Conservation (phyloP, 2,113 vertebrate species). For the Daboia siamensis region DNA sequence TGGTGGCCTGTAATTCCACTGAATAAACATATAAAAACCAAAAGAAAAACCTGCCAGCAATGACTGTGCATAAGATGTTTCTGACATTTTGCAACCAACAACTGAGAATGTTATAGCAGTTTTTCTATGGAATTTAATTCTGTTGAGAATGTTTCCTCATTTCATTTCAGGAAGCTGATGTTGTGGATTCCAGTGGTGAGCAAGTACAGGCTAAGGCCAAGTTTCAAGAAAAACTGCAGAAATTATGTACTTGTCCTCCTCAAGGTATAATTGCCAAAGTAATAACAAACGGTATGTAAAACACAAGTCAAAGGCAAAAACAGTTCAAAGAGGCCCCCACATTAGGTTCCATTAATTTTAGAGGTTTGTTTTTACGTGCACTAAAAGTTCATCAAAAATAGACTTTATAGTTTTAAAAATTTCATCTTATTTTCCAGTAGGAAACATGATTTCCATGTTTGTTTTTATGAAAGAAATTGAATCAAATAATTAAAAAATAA, state of each 20-base stretch:
- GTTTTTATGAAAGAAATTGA: neutral
- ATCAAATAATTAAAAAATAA: neutral
- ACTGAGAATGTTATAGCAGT: neutral
- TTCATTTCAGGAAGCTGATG: slow-evolving; percentile 48
- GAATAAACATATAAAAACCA: neutral
- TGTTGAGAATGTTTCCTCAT: slow-evolving; percentile 33
- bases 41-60: neutral
- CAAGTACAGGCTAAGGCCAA: slow-evolving; percentile 38
- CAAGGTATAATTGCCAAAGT: slow-evolving; percentile 72
- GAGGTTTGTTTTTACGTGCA: neutral
- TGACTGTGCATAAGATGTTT: neutral
- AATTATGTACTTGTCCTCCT: slow-evolving; percentile 79
- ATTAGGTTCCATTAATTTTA: neutral
- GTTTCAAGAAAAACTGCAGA: slow-evolving; percentile 65
- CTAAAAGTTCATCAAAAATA: neutral
- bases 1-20: neutral
- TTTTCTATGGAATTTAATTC: neutral
- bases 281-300: slow-evolving; percentile 82
- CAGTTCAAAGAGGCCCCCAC: neutral
- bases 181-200: slow-evolving; percentile 37
- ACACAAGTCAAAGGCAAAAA: neutral
- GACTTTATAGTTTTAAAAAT: neutral
- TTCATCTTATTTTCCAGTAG: neutral
- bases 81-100: neutral
- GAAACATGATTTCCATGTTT: neutral